Percentiles rank a stretch among this genome's conserved stretches.
These are phyloP conservation scores for Callaeas wilsoni DNA, from an alignment of 2,113 vertebrate species.

Conservation along the genomic window DNA sequence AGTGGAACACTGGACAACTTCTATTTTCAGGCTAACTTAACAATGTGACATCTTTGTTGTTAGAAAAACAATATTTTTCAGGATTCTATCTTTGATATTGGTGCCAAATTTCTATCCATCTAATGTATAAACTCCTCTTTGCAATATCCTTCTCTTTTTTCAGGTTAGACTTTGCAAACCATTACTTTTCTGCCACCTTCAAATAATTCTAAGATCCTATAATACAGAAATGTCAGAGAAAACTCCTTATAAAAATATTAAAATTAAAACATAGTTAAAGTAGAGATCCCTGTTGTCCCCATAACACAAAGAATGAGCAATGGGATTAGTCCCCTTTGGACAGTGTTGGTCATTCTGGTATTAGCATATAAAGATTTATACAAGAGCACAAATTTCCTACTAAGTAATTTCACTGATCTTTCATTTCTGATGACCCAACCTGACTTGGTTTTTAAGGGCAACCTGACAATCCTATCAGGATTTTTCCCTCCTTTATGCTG, in stretches of 20 bases:
- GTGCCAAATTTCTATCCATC: background rate
- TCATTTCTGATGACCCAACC: background rate
- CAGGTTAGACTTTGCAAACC: background rate
- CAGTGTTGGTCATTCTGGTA: background rate
- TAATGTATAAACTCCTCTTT: background rate
- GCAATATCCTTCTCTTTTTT: background rate
- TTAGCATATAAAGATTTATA: background rate
- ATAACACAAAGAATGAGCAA: background rate
- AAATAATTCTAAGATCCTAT: background rate
- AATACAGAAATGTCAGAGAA: constrained; percentile 17
- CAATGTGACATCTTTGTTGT: background rate
- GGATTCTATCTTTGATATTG: background rate
- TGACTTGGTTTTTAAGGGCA: background rate
- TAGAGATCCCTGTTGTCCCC: background rate
- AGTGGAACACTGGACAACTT: background rate
- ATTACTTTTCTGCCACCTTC: constrained; percentile 1
- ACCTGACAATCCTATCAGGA: background rate
- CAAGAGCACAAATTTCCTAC: background rate
- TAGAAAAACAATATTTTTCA: background rate
- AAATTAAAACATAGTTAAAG: background rate
- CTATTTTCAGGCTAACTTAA: background rate
- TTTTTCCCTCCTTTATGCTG: background rate
- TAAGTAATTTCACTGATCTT: background rate
- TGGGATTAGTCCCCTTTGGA: background rate
- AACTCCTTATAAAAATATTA: background rate